Conservation (phyloP, 2,888 invertebrate genomes). For the Ernsta delagoae region DNA sequence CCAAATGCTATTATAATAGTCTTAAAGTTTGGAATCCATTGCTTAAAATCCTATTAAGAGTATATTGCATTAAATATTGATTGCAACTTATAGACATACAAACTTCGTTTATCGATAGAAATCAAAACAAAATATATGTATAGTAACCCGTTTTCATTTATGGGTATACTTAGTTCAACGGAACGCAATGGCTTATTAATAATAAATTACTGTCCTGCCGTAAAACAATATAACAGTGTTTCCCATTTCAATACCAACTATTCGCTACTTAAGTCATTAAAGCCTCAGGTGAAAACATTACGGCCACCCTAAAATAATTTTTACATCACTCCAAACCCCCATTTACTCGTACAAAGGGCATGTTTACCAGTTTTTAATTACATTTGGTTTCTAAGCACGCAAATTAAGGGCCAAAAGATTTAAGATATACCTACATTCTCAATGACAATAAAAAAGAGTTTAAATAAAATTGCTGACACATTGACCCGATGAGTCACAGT, state of each 20-base stretch:
- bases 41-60: no score
- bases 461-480: constrained; percentile 31
- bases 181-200: neutral
- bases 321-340: constrained; percentile 14
- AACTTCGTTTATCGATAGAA: no score
- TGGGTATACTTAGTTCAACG: neutral
- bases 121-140: no score
- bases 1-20: no score
- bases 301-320: constrained; percentile 13
- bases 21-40: no score
- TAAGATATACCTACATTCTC: constrained; percentile 33
- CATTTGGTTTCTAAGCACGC: constrained; percentile 18
- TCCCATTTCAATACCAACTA: neutral
- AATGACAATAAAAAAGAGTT: constrained; percentile 28
- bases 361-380: constrained; percentile 24
- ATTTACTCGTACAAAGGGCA: constrained; percentile 12
- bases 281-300: neutral
- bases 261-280: neutral
- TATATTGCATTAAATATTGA: no score
- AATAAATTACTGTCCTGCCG: neutral
- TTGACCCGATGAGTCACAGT: constrained; percentile 41
- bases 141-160: neutral
- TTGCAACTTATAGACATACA: no score
- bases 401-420: constrained; percentile 20
- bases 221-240: neutral